These are phyloP conservation scores for Emys orbicularis DNA, from an alignment of 2,797 vertebrate species.

Conservation along the genomic window DNA sequence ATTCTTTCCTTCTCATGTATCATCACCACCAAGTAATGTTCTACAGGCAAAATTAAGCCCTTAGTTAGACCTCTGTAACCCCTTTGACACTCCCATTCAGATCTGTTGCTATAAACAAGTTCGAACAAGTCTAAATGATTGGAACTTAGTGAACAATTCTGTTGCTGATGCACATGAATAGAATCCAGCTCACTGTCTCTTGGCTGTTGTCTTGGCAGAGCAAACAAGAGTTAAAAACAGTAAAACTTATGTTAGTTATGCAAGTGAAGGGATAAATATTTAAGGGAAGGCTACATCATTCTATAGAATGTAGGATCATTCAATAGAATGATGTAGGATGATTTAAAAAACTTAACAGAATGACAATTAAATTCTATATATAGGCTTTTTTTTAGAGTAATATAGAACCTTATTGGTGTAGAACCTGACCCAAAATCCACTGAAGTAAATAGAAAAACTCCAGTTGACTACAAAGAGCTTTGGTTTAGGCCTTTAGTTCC, in stretches of 20 bases:
- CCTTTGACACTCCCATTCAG: background rate
- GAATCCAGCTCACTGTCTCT: background rate
- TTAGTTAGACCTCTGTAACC: background rate
- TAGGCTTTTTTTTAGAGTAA: constrained; percentile 53
- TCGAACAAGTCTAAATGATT: background rate
- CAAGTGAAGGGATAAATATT: background rate
- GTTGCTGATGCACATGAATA: background rate
- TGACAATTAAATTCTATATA: constrained; percentile 22
- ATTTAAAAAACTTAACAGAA: constrained; percentile 18
- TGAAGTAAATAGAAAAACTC: constrained; percentile 1
- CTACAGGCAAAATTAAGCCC: background rate
- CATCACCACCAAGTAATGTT: background rate
- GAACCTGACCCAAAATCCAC: constrained; percentile 15
- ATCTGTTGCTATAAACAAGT: background rate
- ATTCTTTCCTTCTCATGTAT: accelerated
- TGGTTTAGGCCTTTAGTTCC: constrained; percentile 36
- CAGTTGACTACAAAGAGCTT: constrained; percentile 38
- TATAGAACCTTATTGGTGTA: constrained; percentile 37
- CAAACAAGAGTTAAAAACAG: background rate
- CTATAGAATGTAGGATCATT: background rate
- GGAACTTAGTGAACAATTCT: background rate
- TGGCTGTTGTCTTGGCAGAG: accelerated
- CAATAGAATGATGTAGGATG: background rate
- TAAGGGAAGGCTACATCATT: background rate
- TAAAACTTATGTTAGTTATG: background rate